A percentile compares a stretch with the other conserved stretches of the same genome.
phyloP scores from a whole-genome alignment of 2,888 invertebrate genomes.

The Hypomecis punctinalis region DNA sequence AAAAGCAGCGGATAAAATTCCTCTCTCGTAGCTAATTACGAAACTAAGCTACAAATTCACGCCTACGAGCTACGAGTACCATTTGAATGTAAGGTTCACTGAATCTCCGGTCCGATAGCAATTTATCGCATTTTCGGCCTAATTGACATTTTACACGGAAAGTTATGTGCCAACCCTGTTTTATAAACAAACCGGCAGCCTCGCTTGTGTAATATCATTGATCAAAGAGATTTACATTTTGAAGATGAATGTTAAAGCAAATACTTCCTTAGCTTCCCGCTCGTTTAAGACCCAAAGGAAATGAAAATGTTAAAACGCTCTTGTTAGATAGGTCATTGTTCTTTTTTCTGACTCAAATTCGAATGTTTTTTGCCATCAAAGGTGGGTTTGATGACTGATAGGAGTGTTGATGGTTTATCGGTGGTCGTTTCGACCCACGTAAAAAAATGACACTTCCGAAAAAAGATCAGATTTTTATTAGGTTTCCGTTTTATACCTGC shows the following conservation, averaged over 20 bases:
- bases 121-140: background rate
- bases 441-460: no score
- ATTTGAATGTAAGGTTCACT: no score
- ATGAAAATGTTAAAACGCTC: slow-evolving; percentile 19
- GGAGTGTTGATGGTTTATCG: no score
- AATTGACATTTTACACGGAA: background rate
- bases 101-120: no score
- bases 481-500: no score
- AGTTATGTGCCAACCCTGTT: slow-evolving; percentile 18
- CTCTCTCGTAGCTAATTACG: no score
- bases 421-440: no score
- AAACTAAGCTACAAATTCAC: no score
- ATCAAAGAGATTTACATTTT: slow-evolving; percentile 29
- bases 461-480: no score
- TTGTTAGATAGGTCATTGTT: slow-evolving; percentile 11
- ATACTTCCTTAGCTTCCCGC: slow-evolving; percentile 17
- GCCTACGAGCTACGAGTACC: no score
- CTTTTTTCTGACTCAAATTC: slow-evolving; percentile 3
- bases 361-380: background rate
- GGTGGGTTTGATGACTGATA: background rate
- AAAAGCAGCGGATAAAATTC: no score
- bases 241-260: slow-evolving; percentile 27
- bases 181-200: slow-evolving; percentile 13
- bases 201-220: slow-evolving; percentile 22
- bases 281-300: slow-evolving; percentile 16